Percentiles rank a stretch among this genome's conserved stretches.
phyloP scores from a whole-genome alignment of 2,797 vertebrate genomes.

The Martes flavigula region DNA sequence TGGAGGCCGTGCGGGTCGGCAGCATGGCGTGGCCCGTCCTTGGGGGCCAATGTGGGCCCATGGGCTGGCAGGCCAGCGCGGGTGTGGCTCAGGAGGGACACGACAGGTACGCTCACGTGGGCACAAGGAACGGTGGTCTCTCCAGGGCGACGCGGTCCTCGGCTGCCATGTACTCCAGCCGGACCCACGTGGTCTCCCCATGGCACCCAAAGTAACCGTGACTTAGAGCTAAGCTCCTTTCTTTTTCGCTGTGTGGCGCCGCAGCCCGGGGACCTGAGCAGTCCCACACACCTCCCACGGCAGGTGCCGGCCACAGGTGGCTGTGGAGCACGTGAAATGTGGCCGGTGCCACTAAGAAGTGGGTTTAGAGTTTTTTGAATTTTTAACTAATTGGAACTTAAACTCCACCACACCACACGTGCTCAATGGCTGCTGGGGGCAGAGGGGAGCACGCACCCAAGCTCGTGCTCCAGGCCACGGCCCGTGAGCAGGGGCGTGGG shows the following conservation, averaged over 20 bases:
- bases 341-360: neutral
- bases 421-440: neutral
- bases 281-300: neutral
- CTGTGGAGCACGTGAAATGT: fast-evolving
- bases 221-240: neutral
- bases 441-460: fast-evolving
- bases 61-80: neutral
- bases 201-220: fast-evolving
- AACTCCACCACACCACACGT: neutral
- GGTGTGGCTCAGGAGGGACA: neutral
- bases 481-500: fast-evolving
- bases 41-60: neutral
- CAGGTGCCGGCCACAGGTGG: neutral
- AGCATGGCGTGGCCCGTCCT: neutral
- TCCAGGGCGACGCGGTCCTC: fast-evolving
- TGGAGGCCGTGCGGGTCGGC: fast-evolving
- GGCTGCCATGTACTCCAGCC: neutral
- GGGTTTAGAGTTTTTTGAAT: no score
- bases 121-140: fast-evolving
- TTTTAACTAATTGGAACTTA: neutral
- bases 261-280: neutral
- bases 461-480: fast-evolving
- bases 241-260: fast-evolving
- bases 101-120: neutral
- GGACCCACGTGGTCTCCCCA: neutral